Evolutionary conservation across 2,797 vertebrate species (phyloP), one percentile per base, ranked within the genome.

Genomic region (Pipistrellus pipistrellus): DNA sequence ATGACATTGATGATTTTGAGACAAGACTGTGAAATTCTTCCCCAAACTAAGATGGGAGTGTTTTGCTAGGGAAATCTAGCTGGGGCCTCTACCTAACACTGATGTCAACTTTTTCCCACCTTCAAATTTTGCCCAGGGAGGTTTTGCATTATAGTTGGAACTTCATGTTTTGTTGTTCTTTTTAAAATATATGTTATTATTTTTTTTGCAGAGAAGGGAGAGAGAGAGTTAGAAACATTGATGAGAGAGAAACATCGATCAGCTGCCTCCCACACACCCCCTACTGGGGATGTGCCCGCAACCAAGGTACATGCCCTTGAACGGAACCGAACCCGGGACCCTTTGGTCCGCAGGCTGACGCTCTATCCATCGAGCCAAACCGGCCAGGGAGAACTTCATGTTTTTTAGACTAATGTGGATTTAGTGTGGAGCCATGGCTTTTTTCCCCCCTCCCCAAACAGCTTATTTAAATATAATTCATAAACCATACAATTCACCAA

Each of bases 21-120:
- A 93, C 86, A 93, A 94, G 84, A 68, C 80, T 81, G 78, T 69
- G 68, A 91, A 85, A 94, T 72, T 94, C 59, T 90, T 96, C 59
- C 88, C 71, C 27, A 85, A 95, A 83, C 62, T 93, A 77, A 73
- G 76, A 91, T 71, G 76, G 48, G 62, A 92, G 20, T 80, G 71
- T 92, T 95, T 93, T 88, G 48, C 48, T 48, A 41, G 72, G 72
- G 48, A 81, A 94, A 83, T 92, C 41, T 82, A 77, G 83, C 53
- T 38, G 68, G 59, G 15, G 10, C n/a, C 51, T 78, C 68, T 71
- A 35, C 32, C 35, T 23, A 82, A n/a, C 32, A 53, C 1, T 69
- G 46, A 84, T 2, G 11, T 71, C 69, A 94, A n/a, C 9, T 71
- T 66, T 85, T 62, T 59, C 23, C 11, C 44, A 32, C 23, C 30